Base-by-base conservation (phyloP, 92 coral and sea anemone species). In the Porites evermanni region DNA sequence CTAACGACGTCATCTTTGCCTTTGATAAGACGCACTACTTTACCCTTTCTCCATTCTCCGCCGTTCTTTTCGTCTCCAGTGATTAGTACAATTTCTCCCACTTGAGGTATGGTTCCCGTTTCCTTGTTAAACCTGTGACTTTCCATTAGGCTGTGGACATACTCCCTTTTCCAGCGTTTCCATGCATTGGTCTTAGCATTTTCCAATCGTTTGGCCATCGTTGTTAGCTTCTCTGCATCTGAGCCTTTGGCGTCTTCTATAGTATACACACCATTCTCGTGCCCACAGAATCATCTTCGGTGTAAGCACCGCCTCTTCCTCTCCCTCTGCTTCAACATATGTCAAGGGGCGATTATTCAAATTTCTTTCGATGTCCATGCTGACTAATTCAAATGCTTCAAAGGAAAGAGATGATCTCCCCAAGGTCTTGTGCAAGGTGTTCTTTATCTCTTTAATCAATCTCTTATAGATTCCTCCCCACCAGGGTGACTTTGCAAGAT, bases 231-330 rank as follows among this genome's bases (percentile, higher is more conserved):
- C 52, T 89, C 90, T 14, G 66, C 13, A 54, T 54, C 60, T 54
- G 11, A 13, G 32, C 32, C 32, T 54, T 63, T 19, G 17, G 17
- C 2, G 66, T 90, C 90, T 72, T 93, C 93, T 6, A 91, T 13
- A 24, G 88, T 18, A 83, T 88, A 78, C 8, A 88, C 91, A 23
- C 2, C 3, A 29, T 29, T 93, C 87, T 59, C 58, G 85, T 23
- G 92, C 92, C 88, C 93, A 77, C 85, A 93, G 79, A 58, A 93
- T 78, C 56, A 75, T 65, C 65, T 92, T 92, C n/a, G 87, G 93
- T 8, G 94, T 91, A 2, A 88, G 64, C 56, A 86, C 88, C 54
- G 79, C 82, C 19, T 86, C 90, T 53, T 84, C 82, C 90, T 12
- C 64, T 56, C 58, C 88, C 86, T 50, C 89, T 84, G 32, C 32